Conservation (phyloP, 2,797 vertebrate genomes). For the Hipposideros larvatus region DNA sequence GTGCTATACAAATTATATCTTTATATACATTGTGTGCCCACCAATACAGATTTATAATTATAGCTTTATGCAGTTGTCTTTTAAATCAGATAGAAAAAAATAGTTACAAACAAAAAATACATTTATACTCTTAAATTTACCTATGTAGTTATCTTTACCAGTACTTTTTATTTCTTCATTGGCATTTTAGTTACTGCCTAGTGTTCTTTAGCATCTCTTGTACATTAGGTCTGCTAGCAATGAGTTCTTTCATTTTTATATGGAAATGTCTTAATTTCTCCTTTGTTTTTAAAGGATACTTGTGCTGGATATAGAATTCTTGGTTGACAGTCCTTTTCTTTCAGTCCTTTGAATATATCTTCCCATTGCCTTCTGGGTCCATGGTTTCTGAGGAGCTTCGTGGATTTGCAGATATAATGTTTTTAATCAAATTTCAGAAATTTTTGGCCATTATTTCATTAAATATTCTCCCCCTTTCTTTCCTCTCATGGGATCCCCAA, state of each 20-base stretch:
- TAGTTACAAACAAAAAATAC: not conserved
- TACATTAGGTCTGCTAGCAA: not conserved
- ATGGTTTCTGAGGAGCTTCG: constrained; percentile 18
- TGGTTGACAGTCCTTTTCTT: not conserved
- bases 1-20: not conserved
- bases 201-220: not conserved
- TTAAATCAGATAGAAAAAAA: not conserved
- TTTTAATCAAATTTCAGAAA: constrained; percentile 18
- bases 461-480: not conserved
- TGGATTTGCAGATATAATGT: not conserved
- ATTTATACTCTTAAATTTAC: not conserved
- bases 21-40: not conserved
- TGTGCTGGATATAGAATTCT: not conserved
- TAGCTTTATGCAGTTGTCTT: not conserved
- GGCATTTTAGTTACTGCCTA: not conserved
- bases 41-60: not conserved
- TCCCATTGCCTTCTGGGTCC: not conserved
- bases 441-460: not conserved
- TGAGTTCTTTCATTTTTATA: constrained; percentile 13
- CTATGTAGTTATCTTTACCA: not conserved
- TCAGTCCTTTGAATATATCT: not conserved
- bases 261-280: constrained; percentile 31
- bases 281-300: not conserved
- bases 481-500: not conserved
- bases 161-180: not conserved